Base-by-base conservation (phyloP, 2,888 invertebrate genomes). In the Himalopsyche tibetana region DNA sequence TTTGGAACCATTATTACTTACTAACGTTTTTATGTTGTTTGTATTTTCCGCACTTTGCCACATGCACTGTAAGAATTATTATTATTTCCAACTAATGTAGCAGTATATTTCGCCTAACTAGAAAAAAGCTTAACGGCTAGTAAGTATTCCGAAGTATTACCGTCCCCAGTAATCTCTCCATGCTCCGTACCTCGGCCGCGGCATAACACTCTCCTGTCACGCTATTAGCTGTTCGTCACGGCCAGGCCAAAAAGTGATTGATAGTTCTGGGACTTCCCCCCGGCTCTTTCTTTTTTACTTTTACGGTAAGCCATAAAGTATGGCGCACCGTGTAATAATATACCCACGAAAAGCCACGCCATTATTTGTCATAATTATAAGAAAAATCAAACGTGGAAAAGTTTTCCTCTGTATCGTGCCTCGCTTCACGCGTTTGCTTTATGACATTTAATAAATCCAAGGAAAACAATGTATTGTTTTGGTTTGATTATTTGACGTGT, bases 221-320 rank as follows among this genome's bases (percentile, higher is more conserved):
- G 88, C 88, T 84, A 88, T 84, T 84, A 86, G 85, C 82, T 82
- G 87, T 88, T 85, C 88, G 88, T 88, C 88, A 88, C 88, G 88
- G 87, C 88, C 85, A 85, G 86, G 85, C 84, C 88, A 82, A 87
- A 86, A 87, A 63, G 82, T 88, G 88, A 88, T 88, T 88, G 88
- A 88, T 88, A 55, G 88, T 85, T 55, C 51, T 56, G n/a, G 38
- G 63, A 84, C 83, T 86, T 74, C 84, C 79, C 88, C 85, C 79
- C 80, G 82, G 55, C 82, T 86, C 63, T 63, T 63, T 86, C 63
- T 63, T 63, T 63, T 63, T 63, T 63, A 19, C 63, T 85, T 84
- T 82, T 83, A 83, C 86, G 56, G 79, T 55, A 38, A 19, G 69
- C 83, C 84, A 55, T 82, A 82, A 86, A 84, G 82, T 87, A 88